phyloP scores from a whole-genome alignment of 1,140 invertebrate genomes.

The Leguminivora glycinivorella region DNA sequence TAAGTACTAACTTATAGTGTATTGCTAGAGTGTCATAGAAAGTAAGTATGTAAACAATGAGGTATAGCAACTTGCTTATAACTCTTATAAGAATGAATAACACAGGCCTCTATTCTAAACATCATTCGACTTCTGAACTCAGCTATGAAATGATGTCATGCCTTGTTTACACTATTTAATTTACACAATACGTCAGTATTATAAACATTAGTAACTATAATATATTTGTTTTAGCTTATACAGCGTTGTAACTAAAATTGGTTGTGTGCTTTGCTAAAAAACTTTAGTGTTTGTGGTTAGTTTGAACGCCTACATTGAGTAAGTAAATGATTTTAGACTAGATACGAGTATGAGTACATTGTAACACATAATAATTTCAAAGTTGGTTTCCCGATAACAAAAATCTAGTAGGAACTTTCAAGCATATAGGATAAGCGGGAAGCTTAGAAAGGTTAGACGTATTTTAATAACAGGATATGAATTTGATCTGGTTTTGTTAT shows the following conservation, averaged over 20 bases:
- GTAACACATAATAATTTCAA: too few species aligned
- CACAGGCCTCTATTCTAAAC: conserved; percentile 1
- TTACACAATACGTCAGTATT: conserved; percentile 29
- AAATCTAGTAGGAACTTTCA: too few species aligned
- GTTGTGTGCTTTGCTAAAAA: background rate
- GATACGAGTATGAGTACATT: too few species aligned
- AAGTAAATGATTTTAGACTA: too few species aligned
- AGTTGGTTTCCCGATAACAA: too few species aligned
- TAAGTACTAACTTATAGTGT: too few species aligned
- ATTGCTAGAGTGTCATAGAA: too few species aligned
- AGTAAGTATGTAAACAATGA: too few species aligned
- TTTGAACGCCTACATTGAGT: background rate
- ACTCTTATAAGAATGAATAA: background rate
- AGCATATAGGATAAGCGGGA: too few species aligned
- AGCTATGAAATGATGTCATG: conserved; percentile 30
- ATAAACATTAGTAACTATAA: conserved; percentile 27
- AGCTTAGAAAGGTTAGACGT: too few species aligned
- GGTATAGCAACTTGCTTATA: background rate
- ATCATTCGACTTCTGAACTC: conserved; percentile 1
- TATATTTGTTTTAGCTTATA: conserved; percentile 12
- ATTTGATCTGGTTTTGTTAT: too few species aligned
- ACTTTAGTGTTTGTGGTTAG: background rate
- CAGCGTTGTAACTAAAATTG: conserved; percentile 6
- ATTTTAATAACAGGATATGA: too few species aligned
- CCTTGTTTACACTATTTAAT: conserved; percentile 32